These are phyloP conservation scores for Epinotia nisella DNA, from an alignment of 2,888 invertebrate species.

Conservation along the genomic window DNA sequence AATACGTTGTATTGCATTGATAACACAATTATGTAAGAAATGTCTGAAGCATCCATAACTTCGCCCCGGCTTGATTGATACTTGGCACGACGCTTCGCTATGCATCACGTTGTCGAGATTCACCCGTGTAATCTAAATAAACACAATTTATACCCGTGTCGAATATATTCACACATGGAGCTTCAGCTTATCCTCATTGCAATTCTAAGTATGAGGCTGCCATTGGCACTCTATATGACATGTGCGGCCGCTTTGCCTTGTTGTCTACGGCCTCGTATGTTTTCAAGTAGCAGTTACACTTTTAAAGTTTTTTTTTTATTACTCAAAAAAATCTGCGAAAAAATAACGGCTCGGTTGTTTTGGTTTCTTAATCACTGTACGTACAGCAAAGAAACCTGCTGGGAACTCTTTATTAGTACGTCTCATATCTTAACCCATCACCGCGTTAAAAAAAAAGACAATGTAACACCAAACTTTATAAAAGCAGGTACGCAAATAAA, in stretches of 20 bases:
- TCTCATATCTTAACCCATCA: not conserved
- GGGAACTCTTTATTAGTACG: not conserved
- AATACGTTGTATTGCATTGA: not conserved
- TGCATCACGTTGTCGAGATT: constrained; percentile 27
- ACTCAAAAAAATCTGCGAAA: constrained; percentile 48
- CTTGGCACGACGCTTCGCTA: constrained; percentile 16
- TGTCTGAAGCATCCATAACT: constrained; percentile 14
- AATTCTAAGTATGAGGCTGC: constrained; percentile 66
- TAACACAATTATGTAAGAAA: constrained; percentile 12
- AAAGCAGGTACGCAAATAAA: constrained; percentile 11
- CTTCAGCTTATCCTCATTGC: constrained; percentile 59
- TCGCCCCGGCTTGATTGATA: constrained; percentile 21
- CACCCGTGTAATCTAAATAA: constrained; percentile 31
- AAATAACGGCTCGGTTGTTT: not conserved
- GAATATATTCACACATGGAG: constrained; percentile 31
- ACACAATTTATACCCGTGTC: constrained; percentile 33
- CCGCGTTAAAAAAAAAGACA: not conserved
- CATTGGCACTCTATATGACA: constrained; percentile 66
- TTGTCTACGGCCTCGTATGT: constrained; percentile 66
- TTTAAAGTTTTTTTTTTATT: constrained; percentile 72
- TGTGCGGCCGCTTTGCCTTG: constrained; percentile 66
- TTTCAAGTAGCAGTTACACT: constrained; percentile 62
- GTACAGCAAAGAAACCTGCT: not conserved
- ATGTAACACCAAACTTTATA: not conserved
- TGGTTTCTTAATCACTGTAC: not conserved